Conservation (phyloP, 2,888 invertebrate genomes). For the Pseudanteris insignis region DNA sequence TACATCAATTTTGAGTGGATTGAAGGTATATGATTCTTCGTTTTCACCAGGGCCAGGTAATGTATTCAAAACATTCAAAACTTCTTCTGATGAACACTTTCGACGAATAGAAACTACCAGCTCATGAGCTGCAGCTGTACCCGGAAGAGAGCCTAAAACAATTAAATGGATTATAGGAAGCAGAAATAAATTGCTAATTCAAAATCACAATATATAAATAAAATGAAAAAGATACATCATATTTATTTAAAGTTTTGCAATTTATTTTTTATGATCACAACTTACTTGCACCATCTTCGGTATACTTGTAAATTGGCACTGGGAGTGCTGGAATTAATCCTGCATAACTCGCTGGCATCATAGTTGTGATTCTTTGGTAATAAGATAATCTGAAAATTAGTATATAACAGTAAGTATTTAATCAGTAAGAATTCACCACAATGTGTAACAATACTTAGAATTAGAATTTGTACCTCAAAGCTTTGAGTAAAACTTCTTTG, state of each 20-base stretch:
- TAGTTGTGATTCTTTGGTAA: slow-evolving; percentile 90
- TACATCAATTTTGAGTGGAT: slow-evolving; percentile 94
- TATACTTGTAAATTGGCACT: slow-evolving; percentile 89
- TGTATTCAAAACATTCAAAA: slow-evolving; percentile 84
- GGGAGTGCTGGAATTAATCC: slow-evolving; percentile 86
- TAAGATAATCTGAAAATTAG: slow-evolving; percentile 82
- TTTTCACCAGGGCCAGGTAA: slow-evolving; percentile 83
- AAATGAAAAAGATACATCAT: too few relatives aligned
- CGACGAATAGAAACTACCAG: slow-evolving; percentile 87
- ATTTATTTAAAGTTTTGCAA: too few relatives aligned
- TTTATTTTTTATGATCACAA: too few relatives aligned
- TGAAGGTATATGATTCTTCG: slow-evolving; percentile 78
- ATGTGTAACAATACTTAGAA: slow-evolving; percentile 21
- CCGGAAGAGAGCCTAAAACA: slow-evolving; percentile 76
- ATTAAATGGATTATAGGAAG: background rate
- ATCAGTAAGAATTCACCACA: too few relatives aligned
- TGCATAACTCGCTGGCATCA: slow-evolving; percentile 88
- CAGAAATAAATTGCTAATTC: too few relatives aligned
- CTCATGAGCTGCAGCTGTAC: slow-evolving; percentile 85
- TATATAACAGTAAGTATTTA: too few relatives aligned
- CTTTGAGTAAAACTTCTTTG: slow-evolving; percentile 88
- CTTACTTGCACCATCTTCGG: slow-evolving; percentile 88
- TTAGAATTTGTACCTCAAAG: slow-evolving; percentile 73
- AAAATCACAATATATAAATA: too few relatives aligned
- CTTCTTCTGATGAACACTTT: slow-evolving; percentile 91